A percentile compares a stretch with the other conserved stretches of the same genome.
Conservation (phyloP, 2,113 vertebrate genomes). For the Halcyon malimbica region DNA sequence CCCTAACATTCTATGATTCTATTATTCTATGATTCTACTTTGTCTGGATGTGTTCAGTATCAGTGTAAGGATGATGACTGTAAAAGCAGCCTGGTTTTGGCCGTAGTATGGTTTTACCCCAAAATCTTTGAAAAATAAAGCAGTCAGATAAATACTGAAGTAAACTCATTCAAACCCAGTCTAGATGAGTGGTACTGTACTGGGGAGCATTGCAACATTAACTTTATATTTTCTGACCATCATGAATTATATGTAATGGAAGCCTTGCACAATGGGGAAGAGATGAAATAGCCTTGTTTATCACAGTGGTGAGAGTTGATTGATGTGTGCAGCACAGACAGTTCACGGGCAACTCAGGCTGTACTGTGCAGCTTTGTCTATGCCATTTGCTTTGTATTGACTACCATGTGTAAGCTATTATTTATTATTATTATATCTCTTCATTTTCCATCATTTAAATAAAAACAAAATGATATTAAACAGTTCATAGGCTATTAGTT, state of each 20-base stretch:
- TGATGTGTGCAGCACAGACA: not conserved
- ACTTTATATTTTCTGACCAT: not conserved
- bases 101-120: accelerated
- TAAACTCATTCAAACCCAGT: not conserved
- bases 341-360: not conserved
- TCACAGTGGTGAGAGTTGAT: not conserved
- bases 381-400: not conserved
- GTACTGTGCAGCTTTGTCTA: not conserved
- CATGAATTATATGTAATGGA: not conserved
- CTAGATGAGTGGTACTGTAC: not conserved
- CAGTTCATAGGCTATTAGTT: not conserved
- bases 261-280: not conserved
- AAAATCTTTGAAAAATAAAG: not conserved
- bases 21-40: not conserved
- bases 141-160: not conserved
- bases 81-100: not conserved
- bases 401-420: not conserved
- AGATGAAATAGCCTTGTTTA: not conserved
- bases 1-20: no score
- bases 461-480: not conserved
- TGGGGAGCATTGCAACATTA: not conserved
- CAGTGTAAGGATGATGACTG: not conserved
- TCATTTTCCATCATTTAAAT: not conserved
- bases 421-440: not conserved
- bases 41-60: not conserved